phyloP scores from a whole-genome alignment of 1,140 invertebrate genomes.

The Bombus pascuorum region DNA sequence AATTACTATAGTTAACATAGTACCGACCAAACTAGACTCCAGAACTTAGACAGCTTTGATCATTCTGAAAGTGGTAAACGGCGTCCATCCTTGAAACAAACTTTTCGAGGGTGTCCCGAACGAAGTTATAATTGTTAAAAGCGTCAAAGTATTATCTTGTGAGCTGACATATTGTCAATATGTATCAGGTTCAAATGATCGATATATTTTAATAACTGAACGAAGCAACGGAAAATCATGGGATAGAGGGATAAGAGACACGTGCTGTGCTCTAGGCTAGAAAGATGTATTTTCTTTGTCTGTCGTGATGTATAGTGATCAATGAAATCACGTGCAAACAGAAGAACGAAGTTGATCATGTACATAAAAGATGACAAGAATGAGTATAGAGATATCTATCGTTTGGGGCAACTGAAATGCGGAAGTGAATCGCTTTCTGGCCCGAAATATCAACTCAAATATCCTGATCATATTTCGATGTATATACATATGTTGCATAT shows the following conservation, averaged over 20 bases:
- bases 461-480: conserved; percentile 46
- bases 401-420: background rate
- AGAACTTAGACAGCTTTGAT: background rate
- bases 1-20: background rate
- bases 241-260: background rate
- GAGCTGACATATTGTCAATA: conserved; percentile 13
- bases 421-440: conserved; percentile 5
- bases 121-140: background rate
- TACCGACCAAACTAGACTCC: background rate
- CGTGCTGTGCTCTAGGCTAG: background rate
- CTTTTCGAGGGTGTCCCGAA: no score
- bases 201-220: conserved; percentile 31
- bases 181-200: conserved; percentile 10
- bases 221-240: background rate
- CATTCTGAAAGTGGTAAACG: background rate
- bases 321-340: background rate
- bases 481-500: conserved; percentile 52
- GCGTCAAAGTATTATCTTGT: conserved; percentile 10
- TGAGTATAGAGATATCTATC: background rate
- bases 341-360: background rate
- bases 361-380: conserved; percentile 15
- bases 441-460: conserved; percentile 40
- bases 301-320: background rate
- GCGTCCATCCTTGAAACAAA: background rate
- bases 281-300: background rate